A percentile compares a stretch with the other conserved stretches of the same genome.
Conservation (phyloP, 1,140 invertebrate genomes). For the Matsumurasca onukii region DNA sequence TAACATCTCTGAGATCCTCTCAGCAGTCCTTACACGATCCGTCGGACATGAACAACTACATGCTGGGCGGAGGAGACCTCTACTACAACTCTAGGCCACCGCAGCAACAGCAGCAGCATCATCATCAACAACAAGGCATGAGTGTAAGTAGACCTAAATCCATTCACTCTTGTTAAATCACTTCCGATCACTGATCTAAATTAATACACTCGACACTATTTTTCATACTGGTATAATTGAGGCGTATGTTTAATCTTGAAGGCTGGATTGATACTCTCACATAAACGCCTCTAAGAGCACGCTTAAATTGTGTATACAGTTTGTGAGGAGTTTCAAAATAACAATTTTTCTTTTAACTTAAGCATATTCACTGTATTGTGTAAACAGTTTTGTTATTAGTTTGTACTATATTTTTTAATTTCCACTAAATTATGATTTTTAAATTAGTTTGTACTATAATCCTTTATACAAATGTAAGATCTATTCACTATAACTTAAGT, state of each 20-base stretch:
- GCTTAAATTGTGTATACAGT: too few relatives aligned
- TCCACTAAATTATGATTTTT: too few relatives aligned
- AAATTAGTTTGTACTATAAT: too few relatives aligned
- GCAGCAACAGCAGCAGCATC: background rate
- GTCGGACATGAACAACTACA: slow-evolving; percentile 22
- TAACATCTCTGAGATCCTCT: slow-evolving; percentile 44
- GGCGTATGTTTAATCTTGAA: too few relatives aligned
- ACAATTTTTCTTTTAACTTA: too few relatives aligned
- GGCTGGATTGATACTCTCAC: too few relatives aligned
- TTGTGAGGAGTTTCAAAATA: too few relatives aligned
- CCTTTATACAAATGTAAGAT: background rate
- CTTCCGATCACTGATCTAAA: too few relatives aligned
- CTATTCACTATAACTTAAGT: background rate
- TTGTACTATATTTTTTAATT: background rate
- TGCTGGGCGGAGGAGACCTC: slow-evolving; percentile 54
- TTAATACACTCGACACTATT: too few relatives aligned
- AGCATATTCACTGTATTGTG: background rate
- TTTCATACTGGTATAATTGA: too few relatives aligned
- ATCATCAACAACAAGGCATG: background rate
- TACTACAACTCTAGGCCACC: slow-evolving; percentile 73
- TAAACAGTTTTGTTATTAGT: background rate
- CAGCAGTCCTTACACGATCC: slow-evolving; percentile 48
- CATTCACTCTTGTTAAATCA: background rate
- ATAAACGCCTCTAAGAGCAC: too few relatives aligned
- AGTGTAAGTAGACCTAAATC: background rate